Percentiles rank a stretch among this genome's conserved stretches.
Evolutionary conservation across 1,140 invertebrate genomes (phyloP).

Genomic region (Drosophila prosaltans): DNA sequence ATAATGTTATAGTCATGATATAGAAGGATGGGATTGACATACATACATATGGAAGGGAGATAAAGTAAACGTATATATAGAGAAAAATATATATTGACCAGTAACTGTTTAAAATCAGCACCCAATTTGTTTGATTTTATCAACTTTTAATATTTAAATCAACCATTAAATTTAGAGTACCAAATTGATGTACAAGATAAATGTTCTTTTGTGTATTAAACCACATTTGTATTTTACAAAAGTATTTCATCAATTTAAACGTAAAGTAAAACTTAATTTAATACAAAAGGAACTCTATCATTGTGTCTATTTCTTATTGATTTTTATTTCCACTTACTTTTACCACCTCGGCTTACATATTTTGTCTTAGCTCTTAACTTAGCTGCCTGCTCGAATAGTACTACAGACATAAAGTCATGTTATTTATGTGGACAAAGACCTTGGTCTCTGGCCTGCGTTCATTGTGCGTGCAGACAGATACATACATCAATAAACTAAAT

Average conservation of each 20-base stretch:
- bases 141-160: too few relatives aligned
- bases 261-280: too few relatives aligned
- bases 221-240: too few relatives aligned
- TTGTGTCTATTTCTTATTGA: slow-evolving; percentile 24
- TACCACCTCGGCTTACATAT: slow-evolving; percentile 61
- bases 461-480: slow-evolving; percentile 67
- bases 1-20: not conserved
- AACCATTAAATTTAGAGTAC: too few relatives aligned
- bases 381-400: not conserved
- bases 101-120: too few relatives aligned
- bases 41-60: not conserved
- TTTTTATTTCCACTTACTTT: slow-evolving; percentile 50
- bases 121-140: too few relatives aligned
- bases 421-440: slow-evolving; percentile 60
- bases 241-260: too few relatives aligned
- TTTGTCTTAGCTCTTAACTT: slow-evolving; percentile 38
- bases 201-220: too few relatives aligned
- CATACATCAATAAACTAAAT: slow-evolving; percentile 69
- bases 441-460: slow-evolving; percentile 43
- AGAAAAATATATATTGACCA: too few relatives aligned
- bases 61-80: too few relatives aligned
- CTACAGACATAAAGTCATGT: slow-evolving; percentile 59
- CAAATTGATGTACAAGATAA: too few relatives aligned
- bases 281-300: not conserved
- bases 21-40: not conserved